Percentiles rank a stretch among this genome's conserved stretches.
Evolutionary conservation across 2,113 vertebrate species (phyloP).

Genomic region (Oplegnathus fasciatus): DNA sequence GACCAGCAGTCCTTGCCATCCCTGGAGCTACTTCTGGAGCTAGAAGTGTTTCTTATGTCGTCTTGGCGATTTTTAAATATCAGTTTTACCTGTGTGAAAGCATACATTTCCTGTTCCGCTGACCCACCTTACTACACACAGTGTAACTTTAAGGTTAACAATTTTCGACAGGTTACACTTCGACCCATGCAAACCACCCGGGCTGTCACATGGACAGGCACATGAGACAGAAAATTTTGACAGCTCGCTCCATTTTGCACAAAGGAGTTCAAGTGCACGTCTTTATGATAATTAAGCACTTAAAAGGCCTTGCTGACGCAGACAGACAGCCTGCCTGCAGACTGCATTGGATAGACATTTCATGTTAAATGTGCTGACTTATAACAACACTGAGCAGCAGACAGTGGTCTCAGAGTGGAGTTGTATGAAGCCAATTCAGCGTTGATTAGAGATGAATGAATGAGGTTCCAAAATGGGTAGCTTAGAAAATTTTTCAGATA

Average conservation of each 20-base stretch:
- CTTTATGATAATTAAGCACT: constrained; percentile 63
- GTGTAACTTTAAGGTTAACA: constrained; percentile 6
- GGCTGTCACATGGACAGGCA: constrained; percentile 19
- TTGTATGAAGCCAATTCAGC: constrained; percentile 17
- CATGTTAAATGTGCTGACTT: constrained; percentile 45
- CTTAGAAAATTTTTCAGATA: neutral
- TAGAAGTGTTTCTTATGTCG: neutral
- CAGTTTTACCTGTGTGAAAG: neutral
- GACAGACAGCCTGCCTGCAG: constrained; percentile 38
- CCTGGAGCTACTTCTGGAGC: neutral
- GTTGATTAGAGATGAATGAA: constrained; percentile 22
- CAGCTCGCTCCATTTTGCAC: constrained; percentile 49
- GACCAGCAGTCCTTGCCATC: neutral
- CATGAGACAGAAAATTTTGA: constrained; percentile 6
- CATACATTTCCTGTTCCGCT: neutral
- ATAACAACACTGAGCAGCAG: constrained; percentile 24
- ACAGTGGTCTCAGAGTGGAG: constrained; percentile 5
- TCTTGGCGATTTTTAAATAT: neutral
- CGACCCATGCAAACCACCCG: constrained; percentile 16
- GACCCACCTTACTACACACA: neutral
- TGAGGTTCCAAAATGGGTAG: neutral
- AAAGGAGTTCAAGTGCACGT: constrained; percentile 42
- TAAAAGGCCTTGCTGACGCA: constrained; percentile 54
- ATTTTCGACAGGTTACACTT: constrained; percentile 3
- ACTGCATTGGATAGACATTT: constrained; percentile 40